phyloP scores from a whole-genome alignment of 2,888 invertebrate genomes.

The Brachyopa scutellaris region DNA sequence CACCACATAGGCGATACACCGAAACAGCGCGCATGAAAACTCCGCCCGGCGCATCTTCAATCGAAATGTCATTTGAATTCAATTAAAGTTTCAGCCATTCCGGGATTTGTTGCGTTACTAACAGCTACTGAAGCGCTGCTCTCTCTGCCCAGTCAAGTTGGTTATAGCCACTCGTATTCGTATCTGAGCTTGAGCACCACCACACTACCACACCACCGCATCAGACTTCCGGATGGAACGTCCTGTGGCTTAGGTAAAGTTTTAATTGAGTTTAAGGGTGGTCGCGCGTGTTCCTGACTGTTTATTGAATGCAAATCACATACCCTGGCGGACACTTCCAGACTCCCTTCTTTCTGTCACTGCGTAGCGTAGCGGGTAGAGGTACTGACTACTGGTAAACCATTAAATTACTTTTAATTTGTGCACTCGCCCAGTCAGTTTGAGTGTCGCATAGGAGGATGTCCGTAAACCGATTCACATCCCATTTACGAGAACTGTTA shows the following conservation, averaged over 20 bases:
- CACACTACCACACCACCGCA: slow-evolving; percentile 20
- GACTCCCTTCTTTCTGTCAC: background rate
- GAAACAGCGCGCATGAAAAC: background rate
- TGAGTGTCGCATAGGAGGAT: slow-evolving; percentile 26
- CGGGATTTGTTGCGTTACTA: slow-evolving; percentile 63
- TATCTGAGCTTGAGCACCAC: background rate
- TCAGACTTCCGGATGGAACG: slow-evolving; percentile 40
- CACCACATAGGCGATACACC: background rate
- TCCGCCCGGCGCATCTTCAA: slow-evolving; percentile 59
- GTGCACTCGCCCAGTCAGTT: slow-evolving; percentile 34
- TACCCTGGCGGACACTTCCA: slow-evolving; percentile 24
- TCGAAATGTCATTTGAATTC: slow-evolving; percentile 72
- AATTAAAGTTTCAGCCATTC: slow-evolving; percentile 68
- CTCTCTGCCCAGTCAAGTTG: slow-evolving; percentile 26
- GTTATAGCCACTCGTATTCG: slow-evolving; percentile 4
- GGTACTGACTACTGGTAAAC: slow-evolving; percentile 27
- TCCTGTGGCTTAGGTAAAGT: slow-evolving; percentile 70
- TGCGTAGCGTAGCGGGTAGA: too few species aligned
- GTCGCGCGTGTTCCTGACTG: slow-evolving; percentile 72
- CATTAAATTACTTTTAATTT: slow-evolving; percentile 66
- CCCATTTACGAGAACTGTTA: slow-evolving; percentile 59
- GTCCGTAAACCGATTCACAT: slow-evolving; percentile 52
- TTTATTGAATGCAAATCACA: slow-evolving; percentile 72
- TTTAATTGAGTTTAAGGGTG: slow-evolving; percentile 73
- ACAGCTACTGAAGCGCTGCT: slow-evolving; percentile 55